Base-by-base conservation (phyloP, 2,888 invertebrate species). In the Drosophila peninsularis region DNA sequence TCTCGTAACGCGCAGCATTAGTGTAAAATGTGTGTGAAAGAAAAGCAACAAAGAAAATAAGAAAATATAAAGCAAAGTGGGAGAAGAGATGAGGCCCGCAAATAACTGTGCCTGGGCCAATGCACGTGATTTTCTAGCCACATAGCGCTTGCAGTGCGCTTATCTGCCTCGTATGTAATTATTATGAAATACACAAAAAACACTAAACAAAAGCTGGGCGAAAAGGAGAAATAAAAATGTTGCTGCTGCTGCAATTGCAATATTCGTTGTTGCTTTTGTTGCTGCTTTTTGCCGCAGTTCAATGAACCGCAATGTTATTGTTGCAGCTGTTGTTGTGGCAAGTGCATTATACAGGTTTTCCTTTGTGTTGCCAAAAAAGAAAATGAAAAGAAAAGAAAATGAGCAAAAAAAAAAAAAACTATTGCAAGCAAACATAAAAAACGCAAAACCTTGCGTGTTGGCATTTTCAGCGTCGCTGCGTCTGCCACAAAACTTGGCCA, bases 281-380 rank as follows among this genome's bases (percentile, higher is more conserved):
- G 17, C 50, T 76, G 19, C 47, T 36, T 60, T 62, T 53, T 62
- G 60, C 52, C 39, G 45, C 61, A 63, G 82, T 82, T 82, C 82
- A 88, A 65, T 88, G 82, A 88, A 77, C 82, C 62, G 39, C 55
- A 66, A 10, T 45, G 56, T 44, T 55, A 55, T 57, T 66, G 57
- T 56, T 50, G 63, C 37, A 36, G 65, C 34, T 66, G 45, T 24
- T 70, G 50, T 50, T 62, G 83, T 80, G 88, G 83, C 83, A 83
- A 83, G 83, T 83, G 82, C 83, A 88, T 57, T 70, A 70, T 80
- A 88, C 88, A 71, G 86, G 88, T 83, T 83, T 82, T 80, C 62
- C 78, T 70, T 88, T 82, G 69, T 82, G 78, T 71, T 86, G 88
- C 88, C 85, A 82, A 88, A 87, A 81, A 58, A 39, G 17, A 67